A percentile compares a stretch with the other conserved stretches of the same genome.
phyloP scores from a whole-genome alignment of 2,888 invertebrate genomes.

The Aphidoletes aphidimyza region DNA sequence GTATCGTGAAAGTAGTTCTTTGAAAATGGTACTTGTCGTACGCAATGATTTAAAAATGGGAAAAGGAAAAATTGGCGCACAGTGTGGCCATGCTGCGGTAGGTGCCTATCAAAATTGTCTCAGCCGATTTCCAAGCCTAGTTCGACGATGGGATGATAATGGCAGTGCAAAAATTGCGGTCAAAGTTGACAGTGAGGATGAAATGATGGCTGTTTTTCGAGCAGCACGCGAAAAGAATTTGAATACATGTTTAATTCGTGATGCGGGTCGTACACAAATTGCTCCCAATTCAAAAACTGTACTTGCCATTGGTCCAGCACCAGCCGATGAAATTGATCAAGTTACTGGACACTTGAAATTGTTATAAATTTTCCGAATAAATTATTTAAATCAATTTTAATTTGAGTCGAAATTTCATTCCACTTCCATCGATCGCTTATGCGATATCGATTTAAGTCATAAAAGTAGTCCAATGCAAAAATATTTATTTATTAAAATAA shows the following conservation, averaged over 20 bases:
- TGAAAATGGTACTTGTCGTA: constrained; percentile 87
- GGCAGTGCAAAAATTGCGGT: constrained; percentile 92
- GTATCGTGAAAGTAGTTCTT: constrained; percentile 68
- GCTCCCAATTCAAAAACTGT: constrained; percentile 89
- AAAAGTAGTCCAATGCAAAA: too few species aligned
- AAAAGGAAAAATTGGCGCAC: constrained; percentile 93
- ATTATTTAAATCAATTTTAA: too few species aligned
- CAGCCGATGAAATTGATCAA: constrained; percentile 78
- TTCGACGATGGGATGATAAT: constrained; percentile 71
- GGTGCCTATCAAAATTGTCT: constrained; percentile 81
- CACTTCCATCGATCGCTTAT: too few species aligned
- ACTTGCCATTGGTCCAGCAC: constrained; percentile 92
- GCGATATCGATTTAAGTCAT: too few species aligned
- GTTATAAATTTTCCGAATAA: constrained; percentile 69
- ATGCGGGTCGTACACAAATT: constrained; percentile 95
- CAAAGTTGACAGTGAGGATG: constrained; percentile 80
- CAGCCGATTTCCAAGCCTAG: constrained; percentile 71
- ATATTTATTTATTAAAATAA: background rate
- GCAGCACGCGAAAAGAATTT: constrained; percentile 78
- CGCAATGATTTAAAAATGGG: constrained; percentile 93
- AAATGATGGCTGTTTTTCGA: constrained; percentile 75
- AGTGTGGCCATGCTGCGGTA: constrained; percentile 94
- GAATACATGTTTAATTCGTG: constrained; percentile 79
- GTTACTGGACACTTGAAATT: constrained; percentile 90
- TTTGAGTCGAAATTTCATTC: too few species aligned